Base-by-base conservation (phyloP, 2,113 vertebrate genomes). In the Scomber scombrus region DNA sequence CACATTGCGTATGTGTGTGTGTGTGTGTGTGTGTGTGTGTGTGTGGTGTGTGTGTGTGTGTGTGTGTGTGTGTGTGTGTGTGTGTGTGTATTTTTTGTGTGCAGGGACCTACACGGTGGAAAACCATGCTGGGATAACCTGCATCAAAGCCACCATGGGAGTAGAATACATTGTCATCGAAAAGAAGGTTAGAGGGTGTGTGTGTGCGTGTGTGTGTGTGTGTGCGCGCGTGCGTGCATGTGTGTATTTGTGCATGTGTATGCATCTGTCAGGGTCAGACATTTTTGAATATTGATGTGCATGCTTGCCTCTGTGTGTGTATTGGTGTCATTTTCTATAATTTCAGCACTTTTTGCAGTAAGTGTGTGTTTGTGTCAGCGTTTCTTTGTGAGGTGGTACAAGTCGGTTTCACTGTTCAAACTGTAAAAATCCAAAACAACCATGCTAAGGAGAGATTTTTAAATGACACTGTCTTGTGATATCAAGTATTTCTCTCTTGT, bases 131-230 rank as follows among this genome's bases (percentile, higher is more conserved):
- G 93, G 95, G 8, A 95, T 81, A 29, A 2, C 13, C 1, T 98
- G 97, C 21, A 74, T 97, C 83, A 96, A 93, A 91, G 94, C 89
- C 0, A 81, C 88, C 3, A 88, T 96, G 93, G 97, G 97, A 13
- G 89, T 94, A 58, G 84, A 95, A 15, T 95, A 94, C 89, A 82
- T 94, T 0, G 66, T 95, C 84, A 91, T 29, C 11, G 90, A 92
- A 2, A 81, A 85, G 0, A 81, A 93, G 71, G 93, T 95, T 54
- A 85, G 60, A 58, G 43, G 50, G 29, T 49, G 29, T 65, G 47
- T 61, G 58, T 74, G 31, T 56, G 29, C 12, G 0, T 51, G 23
- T 63, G 43, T 60, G 54, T 68, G 45, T 64, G 21, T 55, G 3
- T 54, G 26, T 56, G 21, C 7, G 34, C 16, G 29, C 3, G 21